Percentiles rank a stretch among this genome's conserved stretches.
These are phyloP conservation scores for Trypoxylon attenuatum DNA, from an alignment of 2,888 invertebrate species.

Conservation along the genomic window DNA sequence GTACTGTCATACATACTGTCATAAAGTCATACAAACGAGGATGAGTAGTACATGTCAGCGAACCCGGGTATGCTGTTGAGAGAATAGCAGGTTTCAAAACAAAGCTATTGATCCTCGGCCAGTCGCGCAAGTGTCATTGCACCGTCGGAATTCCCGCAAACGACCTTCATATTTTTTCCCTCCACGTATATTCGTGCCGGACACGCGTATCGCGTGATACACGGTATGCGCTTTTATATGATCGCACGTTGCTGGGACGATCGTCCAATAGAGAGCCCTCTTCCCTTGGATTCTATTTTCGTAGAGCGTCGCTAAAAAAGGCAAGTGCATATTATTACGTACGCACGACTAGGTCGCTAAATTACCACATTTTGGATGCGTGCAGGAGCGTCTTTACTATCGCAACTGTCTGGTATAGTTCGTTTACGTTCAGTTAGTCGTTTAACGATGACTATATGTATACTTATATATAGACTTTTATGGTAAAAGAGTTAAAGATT, in stretches of 20 bases:
- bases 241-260: slow-evolving; percentile 17
- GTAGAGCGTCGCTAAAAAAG: slow-evolving; percentile 12
- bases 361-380: slow-evolving; percentile 5
- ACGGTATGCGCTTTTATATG: slow-evolving; percentile 35
- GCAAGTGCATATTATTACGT: too few species aligned
- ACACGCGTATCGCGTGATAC: slow-evolving; percentile 39
- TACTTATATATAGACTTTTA: too few species aligned
- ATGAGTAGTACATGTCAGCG: slow-evolving; percentile 8
- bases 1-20: too few species aligned
- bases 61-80: slow-evolving; percentile 9
- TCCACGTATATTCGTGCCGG: slow-evolving; percentile 39
- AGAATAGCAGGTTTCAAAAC: slow-evolving; percentile 28
- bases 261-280: too few species aligned
- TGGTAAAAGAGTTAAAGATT: too few species aligned
- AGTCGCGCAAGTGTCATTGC: slow-evolving; percentile 44
- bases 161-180: slow-evolving; percentile 48
- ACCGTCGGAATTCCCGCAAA: slow-evolving; percentile 50
- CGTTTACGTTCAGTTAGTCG: too few species aligned
- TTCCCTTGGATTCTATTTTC: slow-evolving; percentile 25
- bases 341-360: slow-evolving; percentile 4
- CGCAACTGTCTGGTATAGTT: too few species aligned
- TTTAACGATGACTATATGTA: too few species aligned
- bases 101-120: slow-evolving; percentile 44
- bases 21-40: too few species aligned
- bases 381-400: too few species aligned